Percentiles rank a stretch among this genome's conserved stretches.
Evolutionary conservation across 2,797 vertebrate genomes (phyloP).

Genomic region (Anguilla pacifica): DNA sequence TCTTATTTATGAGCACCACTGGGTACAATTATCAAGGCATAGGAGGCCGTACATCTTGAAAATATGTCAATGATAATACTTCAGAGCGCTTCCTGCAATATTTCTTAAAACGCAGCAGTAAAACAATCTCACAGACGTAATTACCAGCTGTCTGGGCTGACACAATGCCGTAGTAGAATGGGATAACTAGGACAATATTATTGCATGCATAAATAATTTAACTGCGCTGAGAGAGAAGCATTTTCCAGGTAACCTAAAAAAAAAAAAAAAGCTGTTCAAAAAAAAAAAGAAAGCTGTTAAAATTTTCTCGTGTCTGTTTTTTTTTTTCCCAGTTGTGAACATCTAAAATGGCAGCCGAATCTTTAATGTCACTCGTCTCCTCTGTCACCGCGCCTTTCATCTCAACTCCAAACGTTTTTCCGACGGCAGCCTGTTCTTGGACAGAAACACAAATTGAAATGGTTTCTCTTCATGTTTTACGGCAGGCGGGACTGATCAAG

Average conservation of each 20-base stretch:
- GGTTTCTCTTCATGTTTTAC: not conserved
- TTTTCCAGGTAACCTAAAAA: not conserved
- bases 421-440: not conserved
- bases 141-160: not conserved
- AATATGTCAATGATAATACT: not conserved
- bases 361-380: not conserved
- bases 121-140: not conserved
- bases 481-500: not conserved
- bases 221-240: not conserved
- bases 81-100: not conserved
- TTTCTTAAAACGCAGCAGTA: not conserved
- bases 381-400: not conserved
- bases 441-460: not conserved
- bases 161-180: not conserved
- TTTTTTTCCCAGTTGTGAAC: not conserved
- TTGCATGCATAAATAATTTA: not conserved
- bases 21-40: not conserved
- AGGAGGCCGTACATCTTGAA: not conserved
- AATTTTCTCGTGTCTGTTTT: not conserved
- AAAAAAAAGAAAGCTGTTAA: not conserved
- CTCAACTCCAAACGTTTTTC: not conserved
- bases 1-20: not conserved
- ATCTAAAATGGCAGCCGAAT: not conserved
- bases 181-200: not conserved
- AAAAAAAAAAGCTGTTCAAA: not conserved